Conservation (phyloP, 2,888 invertebrate genomes). For the Rhogogaster chlorosoma region DNA sequence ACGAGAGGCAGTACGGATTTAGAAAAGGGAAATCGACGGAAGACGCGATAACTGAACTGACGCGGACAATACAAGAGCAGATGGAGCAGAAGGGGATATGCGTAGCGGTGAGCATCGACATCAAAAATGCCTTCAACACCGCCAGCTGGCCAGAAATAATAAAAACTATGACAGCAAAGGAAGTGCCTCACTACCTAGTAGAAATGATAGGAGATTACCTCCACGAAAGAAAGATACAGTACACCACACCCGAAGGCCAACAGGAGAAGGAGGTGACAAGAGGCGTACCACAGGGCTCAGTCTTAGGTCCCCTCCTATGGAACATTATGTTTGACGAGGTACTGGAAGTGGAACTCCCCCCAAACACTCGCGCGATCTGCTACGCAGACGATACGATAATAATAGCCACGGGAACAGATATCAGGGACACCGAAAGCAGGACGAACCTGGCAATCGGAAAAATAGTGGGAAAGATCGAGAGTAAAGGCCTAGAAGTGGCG, state of each 20-base stretch:
- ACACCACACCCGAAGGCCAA: conserved; percentile 54
- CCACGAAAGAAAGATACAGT: not conserved
- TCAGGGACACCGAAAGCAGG: conserved; percentile 42
- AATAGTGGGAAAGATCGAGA: conserved; percentile 37
- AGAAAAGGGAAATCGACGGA: not conserved
- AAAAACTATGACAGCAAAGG: not conserved
- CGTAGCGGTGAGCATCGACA: not conserved
- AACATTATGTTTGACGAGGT: conserved; percentile 49
- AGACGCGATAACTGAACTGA: not conserved
- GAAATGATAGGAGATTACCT: not conserved
- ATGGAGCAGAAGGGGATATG: no score
- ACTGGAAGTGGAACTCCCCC: conserved; percentile 16
- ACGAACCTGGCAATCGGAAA: not conserved
- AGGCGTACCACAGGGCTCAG: conserved; percentile 58
- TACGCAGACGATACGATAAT: conserved; percentile 43
- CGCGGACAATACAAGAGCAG: no score
- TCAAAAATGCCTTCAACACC: not conserved
- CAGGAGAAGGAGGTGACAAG: conserved; percentile 47
- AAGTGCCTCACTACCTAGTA: not conserved
- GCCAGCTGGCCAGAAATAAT: not conserved
- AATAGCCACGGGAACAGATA: conserved; percentile 50
- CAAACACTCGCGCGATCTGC: conserved; percentile 46
- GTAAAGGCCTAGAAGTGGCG: conserved; percentile 55
- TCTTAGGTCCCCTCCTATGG: conserved; percentile 55
- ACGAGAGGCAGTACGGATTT: not conserved